A percentile compares a stretch with the other conserved stretches of the same genome.
Evolutionary conservation across 2,888 invertebrate genomes (phyloP).

Genomic region (Polylopha cassiicola): DNA sequence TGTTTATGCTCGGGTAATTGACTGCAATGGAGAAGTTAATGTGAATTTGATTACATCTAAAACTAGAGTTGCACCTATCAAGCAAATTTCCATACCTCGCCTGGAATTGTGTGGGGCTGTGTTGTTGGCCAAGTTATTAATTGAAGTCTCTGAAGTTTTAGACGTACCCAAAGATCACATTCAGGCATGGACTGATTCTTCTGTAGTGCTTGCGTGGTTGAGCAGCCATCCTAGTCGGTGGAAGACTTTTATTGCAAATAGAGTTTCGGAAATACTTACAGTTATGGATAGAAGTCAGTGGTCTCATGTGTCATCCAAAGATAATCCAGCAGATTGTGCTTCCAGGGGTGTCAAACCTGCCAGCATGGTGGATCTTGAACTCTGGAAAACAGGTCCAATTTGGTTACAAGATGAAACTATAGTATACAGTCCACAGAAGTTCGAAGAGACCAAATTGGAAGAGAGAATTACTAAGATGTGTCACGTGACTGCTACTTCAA

Average conservation of each 20-base stretch:
- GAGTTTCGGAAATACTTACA: neutral
- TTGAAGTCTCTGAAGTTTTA: neutral
- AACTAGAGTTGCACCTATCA: neutral
- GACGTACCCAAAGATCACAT: neutral
- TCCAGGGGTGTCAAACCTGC: neutral
- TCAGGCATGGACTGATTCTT: conserved; percentile 2
- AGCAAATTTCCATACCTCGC: neutral
- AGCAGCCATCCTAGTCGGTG: conserved; percentile 1
- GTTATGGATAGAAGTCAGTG: neutral
- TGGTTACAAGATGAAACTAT: too few species aligned
- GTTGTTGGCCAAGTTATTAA: neutral
- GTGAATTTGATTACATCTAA: neutral
- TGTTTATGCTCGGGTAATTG: neutral
- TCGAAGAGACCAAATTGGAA: too few species aligned
- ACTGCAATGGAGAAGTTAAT: neutral
- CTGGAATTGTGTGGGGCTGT: too few species aligned
- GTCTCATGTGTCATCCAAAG: neutral
- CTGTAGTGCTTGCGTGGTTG: neutral
- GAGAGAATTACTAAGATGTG: too few species aligned
- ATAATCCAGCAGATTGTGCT: neutral
- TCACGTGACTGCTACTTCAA: too few species aligned
- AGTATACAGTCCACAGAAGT: too few species aligned
- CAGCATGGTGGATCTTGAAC: neutral
- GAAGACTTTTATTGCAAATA: conserved; percentile 1
- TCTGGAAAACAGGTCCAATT: neutral